A percentile compares a stretch with the other conserved stretches of the same genome.
Conservation (phyloP, 35 echinoderm and acorn worm genomes). For the Heliocidaris erythrogramma region DNA sequence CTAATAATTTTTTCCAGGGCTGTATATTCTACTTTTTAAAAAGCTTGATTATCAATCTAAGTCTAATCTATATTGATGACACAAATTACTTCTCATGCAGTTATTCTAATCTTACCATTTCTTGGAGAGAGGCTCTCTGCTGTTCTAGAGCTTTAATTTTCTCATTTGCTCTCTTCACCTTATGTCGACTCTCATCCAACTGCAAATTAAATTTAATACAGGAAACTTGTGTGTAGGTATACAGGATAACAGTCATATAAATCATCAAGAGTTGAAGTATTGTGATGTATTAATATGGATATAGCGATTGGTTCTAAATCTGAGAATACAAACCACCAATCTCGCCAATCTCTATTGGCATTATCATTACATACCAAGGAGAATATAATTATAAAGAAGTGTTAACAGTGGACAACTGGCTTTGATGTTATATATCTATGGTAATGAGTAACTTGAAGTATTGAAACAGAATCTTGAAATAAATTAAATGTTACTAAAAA, state of each 20-base stretch:
- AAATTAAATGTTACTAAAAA: too few relatives aligned
- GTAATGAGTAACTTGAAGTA: too few relatives aligned
- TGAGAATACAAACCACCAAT: neutral
- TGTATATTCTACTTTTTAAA: neutral
- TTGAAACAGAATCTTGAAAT: too few relatives aligned
- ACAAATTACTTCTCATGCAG: neutral
- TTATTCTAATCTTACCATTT: slow-evolving; percentile 21
- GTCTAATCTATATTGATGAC: neutral
- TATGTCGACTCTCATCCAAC: slow-evolving; percentile 39
- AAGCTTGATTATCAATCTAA: neutral
- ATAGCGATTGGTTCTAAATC: too few relatives aligned
- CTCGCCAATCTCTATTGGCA: neutral
- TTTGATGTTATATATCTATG: too few relatives aligned
- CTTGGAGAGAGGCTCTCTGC: slow-evolving; percentile 16
- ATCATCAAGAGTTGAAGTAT: too few relatives aligned
- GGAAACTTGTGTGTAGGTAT: neutral
- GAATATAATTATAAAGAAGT: neutral
- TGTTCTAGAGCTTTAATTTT: neutral
- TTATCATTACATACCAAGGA: neutral
- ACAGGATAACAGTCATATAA: neutral
- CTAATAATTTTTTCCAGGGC: too few relatives aligned
- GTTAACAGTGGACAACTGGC: too few relatives aligned
- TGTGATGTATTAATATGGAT: too few relatives aligned
- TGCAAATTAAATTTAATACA: slow-evolving; percentile 48
- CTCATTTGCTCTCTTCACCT: slow-evolving; percentile 37